Percentiles rank a stretch among this genome's conserved stretches.
These are phyloP conservation scores for Hydropotes inermis DNA, from an alignment of 2,113 vertebrate genomes.

Conservation along the genomic window DNA sequence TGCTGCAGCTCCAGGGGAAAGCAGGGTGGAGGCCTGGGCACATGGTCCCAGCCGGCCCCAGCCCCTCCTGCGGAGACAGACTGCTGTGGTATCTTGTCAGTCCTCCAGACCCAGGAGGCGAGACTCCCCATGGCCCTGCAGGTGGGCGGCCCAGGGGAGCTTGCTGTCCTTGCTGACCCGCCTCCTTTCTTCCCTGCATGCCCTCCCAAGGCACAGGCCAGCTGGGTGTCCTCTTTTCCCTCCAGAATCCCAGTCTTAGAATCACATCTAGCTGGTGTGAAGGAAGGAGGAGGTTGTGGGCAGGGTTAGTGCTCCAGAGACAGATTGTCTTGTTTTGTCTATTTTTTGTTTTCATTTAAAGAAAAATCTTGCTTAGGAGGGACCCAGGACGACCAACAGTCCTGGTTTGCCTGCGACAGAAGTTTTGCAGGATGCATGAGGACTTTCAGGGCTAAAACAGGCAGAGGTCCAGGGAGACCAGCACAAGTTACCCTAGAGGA, in stretches of 20 bases:
- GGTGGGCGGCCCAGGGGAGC: too few relatives aligned
- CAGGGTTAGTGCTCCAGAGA: neutral
- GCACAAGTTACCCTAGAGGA: neutral
- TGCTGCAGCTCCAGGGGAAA: fast-evolving
- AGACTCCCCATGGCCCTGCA: neutral
- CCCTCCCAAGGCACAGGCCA: neutral
- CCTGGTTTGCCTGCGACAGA: neutral
- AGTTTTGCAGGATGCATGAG: neutral
- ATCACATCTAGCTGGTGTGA: fast-evolving
- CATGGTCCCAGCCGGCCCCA: neutral
- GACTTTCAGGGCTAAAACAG: neutral
- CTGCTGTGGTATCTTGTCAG: fast-evolving
- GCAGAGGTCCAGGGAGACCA: neutral
- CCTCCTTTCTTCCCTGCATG: fast-evolving
- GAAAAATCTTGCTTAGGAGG: neutral
- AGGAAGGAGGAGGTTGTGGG: too few relatives aligned
- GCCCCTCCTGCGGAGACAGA: neutral
- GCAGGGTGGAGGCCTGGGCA: neutral
- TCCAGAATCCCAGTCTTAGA: neutral
- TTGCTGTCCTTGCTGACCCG: neutral
- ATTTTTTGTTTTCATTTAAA: neutral
- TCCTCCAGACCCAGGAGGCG: neutral
- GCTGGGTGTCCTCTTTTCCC: neutral
- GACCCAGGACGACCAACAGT: neutral
- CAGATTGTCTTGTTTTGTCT: neutral